Evolutionary conservation across 2,888 invertebrate genomes (phyloP).

Genomic region (Fragum whitleyi): DNA sequence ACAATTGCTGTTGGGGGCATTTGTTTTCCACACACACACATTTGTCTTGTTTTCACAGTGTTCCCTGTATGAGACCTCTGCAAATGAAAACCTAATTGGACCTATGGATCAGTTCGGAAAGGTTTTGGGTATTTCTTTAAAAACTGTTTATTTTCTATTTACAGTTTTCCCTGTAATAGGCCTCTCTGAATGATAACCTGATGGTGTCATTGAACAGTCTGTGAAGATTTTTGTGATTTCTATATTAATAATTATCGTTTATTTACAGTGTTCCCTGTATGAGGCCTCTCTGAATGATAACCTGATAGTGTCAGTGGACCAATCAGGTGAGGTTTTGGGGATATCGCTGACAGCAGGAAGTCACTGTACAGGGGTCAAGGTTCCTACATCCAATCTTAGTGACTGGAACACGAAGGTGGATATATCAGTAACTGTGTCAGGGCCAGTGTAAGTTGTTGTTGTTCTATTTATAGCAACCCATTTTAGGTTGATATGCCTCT

Average conservation of each 20-base stretch:
- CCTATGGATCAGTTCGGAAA: conserved; percentile 93
- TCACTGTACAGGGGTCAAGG: conserved; percentile 85
- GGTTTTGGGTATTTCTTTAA: conserved; percentile 88
- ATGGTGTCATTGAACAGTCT: conserved; percentile 92
- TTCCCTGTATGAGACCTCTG: conserved; percentile 90
- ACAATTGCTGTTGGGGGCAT: too few relatives aligned
- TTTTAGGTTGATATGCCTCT: too few relatives aligned
- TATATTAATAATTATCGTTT: too few relatives aligned
- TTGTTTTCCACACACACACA: too few relatives aligned
- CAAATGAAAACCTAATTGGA: conserved; percentile 92
- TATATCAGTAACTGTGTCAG: conserved; percentile 92
- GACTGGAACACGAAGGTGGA: conserved; percentile 91
- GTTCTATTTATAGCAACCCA: too few relatives aligned
- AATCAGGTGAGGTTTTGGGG: conserved; percentile 90
- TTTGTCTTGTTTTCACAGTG: conserved; percentile 86
- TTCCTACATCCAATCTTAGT: conserved; percentile 72
- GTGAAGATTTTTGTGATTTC: conserved; percentile 90
- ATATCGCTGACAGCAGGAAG: conserved; percentile 83
- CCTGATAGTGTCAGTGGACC: conserved; percentile 92
- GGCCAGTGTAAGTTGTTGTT: conserved; percentile 89
- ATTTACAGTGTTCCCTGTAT: conserved; percentile 89
- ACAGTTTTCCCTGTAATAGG: conserved; percentile 91
- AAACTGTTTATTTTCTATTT: too few relatives aligned
- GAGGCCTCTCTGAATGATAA: conserved; percentile 92
- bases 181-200: conserved; percentile 91